Conservation (phyloP, 2,113 vertebrate species). For the Willisornis vidua region DNA sequence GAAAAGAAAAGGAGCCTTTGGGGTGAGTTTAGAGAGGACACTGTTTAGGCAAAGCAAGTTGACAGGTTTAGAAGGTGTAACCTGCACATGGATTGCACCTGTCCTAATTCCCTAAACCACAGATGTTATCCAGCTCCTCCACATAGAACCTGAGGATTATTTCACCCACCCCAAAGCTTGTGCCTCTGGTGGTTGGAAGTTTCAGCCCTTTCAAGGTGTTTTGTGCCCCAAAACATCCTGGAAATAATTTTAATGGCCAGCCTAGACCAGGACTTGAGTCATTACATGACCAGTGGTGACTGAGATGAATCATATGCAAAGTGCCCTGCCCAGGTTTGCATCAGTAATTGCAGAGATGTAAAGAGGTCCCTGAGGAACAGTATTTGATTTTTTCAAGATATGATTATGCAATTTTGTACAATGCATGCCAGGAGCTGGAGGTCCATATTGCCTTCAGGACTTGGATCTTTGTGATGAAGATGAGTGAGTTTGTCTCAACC, state of each 20-base stretch:
- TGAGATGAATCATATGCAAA: neutral
- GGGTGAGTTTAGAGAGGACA: neutral
- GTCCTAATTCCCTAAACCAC: neutral
- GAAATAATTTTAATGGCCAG: neutral
- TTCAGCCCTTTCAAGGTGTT: neutral
- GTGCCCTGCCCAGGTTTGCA: neutral
- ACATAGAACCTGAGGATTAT: neutral
- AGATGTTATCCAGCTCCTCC: neutral
- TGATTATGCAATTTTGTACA: fast-evolving
- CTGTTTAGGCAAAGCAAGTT: neutral
- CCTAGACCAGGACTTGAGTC: neutral
- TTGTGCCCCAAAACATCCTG: neutral
- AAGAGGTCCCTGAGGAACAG: neutral
- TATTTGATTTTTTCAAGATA: fast-evolving
- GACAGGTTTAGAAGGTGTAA: neutral
- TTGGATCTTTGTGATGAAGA: neutral
- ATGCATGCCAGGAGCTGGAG: neutral
- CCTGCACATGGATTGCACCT: neutral
- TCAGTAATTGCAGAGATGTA: neutral
- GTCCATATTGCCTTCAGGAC: fast-evolving
- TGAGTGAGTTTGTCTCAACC: neutral
- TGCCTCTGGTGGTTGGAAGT: neutral
- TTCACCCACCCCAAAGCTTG: neutral
- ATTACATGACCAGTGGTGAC: neutral
- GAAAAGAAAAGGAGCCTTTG: neutral